Evolutionary conservation across 2,113 vertebrate species (phyloP), one percentile per base, ranked within the genome.

Genomic region (Clarias magur): DNA sequence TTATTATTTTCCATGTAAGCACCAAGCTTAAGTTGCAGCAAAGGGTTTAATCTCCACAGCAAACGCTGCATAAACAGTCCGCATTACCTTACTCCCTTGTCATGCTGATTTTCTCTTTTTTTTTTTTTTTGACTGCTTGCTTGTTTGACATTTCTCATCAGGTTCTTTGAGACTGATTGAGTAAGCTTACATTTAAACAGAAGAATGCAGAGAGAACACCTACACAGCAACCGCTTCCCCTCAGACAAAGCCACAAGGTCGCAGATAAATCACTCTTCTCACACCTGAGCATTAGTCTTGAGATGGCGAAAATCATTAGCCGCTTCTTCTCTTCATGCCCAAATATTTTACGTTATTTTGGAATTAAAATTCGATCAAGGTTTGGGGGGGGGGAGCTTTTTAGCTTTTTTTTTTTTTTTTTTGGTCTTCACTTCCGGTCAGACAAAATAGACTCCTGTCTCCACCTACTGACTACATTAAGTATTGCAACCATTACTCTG

Each of bases 351-450:
- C 83, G 38, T 54, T 34, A 56, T 57, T 54, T 83, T 13, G 19
- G 13, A 87, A 63, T 80, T 48, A 48, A 5, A 62, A 48, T 27
- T 57, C 17, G 34, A 60, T 42, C 27, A 56, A 1, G 9, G n/a
- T n/a, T n/a, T n/a, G n/a, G n/a, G n/a, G n/a, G n/a, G n/a, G n/a
- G n/a, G n/a, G n/a, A n/a, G n/a, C n/a, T n/a, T n/a, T n/a, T n/a
- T n/a, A n/a, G n/a, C n/a, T n/a, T n/a, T n/a, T n/a, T n/a, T n/a
- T n/a, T n/a, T n/a, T 56, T 8, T 30, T 59, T 80, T 59, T 80
- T 27, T 59, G 1, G 2, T 38, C 19, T 34, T 85, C 59, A 87
- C 80, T 83, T 87, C 86, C 80, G 80, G 86, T 87, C 60, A 53
- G 6, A 5, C 25, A 83, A 83, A 25, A 13, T 42, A 76, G 42